Conservation (phyloP, 2,113 vertebrate genomes). For the Phrynosoma platyrhinos region DNA sequence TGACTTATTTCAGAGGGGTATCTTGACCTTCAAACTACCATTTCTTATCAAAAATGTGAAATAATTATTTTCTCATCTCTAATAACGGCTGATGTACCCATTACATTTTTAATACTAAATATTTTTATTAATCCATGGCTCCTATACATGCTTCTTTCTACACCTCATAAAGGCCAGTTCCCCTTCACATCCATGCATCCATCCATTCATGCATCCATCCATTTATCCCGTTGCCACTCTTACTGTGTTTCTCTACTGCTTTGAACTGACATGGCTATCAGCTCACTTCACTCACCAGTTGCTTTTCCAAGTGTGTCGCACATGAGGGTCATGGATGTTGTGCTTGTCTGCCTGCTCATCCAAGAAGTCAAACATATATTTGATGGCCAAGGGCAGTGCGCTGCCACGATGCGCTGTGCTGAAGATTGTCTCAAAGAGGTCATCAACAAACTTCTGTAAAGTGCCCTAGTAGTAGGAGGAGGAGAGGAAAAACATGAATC, state of each 20-base stretch:
- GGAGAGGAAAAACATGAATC: too few species aligned
- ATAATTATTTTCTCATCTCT: too few species aligned
- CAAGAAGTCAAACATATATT: conserved; percentile 99
- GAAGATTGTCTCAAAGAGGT: conserved; percentile 99
- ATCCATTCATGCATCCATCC: not conserved
- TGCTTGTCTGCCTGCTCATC: conserved; percentile 98
- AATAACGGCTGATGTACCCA: too few species aligned
- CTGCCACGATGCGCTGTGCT: conserved; percentile 97
- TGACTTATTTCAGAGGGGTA: too few species aligned
- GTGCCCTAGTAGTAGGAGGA: conserved; percentile 83
- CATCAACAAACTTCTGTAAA: conserved; percentile 97
- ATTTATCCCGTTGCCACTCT: not conserved
- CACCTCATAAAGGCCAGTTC: not conserved
- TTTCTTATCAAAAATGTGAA: too few species aligned
- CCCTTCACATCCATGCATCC: not conserved
- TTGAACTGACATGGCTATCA: too few species aligned
- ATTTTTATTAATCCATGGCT: too few species aligned
- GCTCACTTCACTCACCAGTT: conserved; percentile 88
- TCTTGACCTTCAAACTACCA: too few species aligned
- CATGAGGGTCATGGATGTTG: conserved; percentile 95
- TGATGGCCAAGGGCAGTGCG: conserved; percentile 96
- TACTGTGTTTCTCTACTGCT: too few species aligned
- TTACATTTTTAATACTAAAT: too few species aligned
- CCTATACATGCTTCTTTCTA: not conserved
- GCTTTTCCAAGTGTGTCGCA: conserved; percentile 99